A percentile compares a stretch with the other conserved stretches of the same genome.
Evolutionary conservation across 2,797 vertebrate species (phyloP).

Genomic region (Catostomus latipinnis): DNA sequence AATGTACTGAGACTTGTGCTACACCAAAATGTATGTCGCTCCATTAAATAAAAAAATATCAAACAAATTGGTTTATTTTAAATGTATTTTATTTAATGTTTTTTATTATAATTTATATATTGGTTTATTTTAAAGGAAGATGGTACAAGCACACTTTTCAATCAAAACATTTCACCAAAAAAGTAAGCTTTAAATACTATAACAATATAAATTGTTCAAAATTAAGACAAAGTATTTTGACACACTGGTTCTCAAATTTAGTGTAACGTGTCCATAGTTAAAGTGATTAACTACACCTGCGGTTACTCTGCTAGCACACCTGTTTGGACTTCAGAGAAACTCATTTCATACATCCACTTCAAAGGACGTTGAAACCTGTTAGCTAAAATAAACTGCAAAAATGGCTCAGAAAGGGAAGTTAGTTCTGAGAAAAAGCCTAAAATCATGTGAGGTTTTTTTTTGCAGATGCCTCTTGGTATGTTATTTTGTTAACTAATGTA

Average conservation of each 20-base stretch:
- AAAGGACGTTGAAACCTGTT: not conserved
- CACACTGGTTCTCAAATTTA: not conserved
- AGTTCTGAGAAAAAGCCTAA: not conserved
- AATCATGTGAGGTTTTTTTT: not conserved
- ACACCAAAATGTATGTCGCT: too few species aligned
- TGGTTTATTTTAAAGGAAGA: too few species aligned
- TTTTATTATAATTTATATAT: too few species aligned
- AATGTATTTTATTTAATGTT: too few species aligned
- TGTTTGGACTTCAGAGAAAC: not conserved
- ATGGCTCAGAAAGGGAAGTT: not conserved
- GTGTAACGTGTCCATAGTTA: not conserved
- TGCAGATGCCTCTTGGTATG: not conserved
- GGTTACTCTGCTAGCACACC: not conserved
- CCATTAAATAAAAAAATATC: too few species aligned
- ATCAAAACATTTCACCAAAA: too few species aligned
- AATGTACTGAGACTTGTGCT: too few species aligned
- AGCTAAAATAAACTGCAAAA: not conserved
- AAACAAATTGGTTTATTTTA: too few species aligned
- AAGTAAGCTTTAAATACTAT: too few species aligned
- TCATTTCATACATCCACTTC: too few species aligned
- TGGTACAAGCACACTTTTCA: too few species aligned
- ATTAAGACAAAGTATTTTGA: not conserved
- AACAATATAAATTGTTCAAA: not conserved
- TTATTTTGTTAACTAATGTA: not conserved
- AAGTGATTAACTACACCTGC: too few species aligned